phyloP scores from a whole-genome alignment of 2,113 vertebrate genomes.

The Acinonyx jubatus region DNA sequence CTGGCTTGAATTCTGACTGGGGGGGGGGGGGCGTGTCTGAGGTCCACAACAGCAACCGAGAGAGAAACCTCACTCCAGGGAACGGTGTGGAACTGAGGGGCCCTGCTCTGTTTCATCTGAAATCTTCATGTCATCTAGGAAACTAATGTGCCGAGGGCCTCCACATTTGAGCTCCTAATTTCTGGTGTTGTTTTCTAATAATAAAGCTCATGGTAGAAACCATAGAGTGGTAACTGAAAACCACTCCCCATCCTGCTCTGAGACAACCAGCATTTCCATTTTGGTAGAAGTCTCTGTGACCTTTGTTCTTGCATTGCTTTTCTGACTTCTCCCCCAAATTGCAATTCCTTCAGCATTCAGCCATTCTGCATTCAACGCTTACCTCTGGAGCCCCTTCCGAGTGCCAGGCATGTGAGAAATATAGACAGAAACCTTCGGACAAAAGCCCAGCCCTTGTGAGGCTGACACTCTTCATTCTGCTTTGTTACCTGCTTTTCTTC shows the following conservation, averaged over 20 bases:
- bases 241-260: background rate
- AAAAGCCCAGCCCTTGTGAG: background rate
- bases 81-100: background rate
- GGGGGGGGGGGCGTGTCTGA: accelerated
- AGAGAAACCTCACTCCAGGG: background rate
- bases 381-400: background rate
- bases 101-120: background rate
- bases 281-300: background rate
- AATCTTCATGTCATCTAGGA: slow-evolving; percentile 25
- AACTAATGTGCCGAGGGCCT: background rate
- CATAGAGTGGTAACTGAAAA: background rate
- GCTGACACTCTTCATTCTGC: accelerated
- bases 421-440: background rate
- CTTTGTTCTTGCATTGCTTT: background rate
- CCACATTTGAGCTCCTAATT: background rate
- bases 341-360: too few relatives aligned
- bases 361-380: accelerated
- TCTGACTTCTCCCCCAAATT: background rate
- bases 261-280: background rate
- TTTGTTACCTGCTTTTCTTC: background rate
- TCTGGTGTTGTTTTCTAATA: background rate
- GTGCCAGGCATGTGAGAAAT: accelerated
- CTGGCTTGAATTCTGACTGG: accelerated
- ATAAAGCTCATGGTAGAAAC: background rate
- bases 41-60: background rate